These are phyloP conservation scores for Villa cingulata DNA, from an alignment of 2,888 invertebrate species.

Conservation along the genomic window DNA sequence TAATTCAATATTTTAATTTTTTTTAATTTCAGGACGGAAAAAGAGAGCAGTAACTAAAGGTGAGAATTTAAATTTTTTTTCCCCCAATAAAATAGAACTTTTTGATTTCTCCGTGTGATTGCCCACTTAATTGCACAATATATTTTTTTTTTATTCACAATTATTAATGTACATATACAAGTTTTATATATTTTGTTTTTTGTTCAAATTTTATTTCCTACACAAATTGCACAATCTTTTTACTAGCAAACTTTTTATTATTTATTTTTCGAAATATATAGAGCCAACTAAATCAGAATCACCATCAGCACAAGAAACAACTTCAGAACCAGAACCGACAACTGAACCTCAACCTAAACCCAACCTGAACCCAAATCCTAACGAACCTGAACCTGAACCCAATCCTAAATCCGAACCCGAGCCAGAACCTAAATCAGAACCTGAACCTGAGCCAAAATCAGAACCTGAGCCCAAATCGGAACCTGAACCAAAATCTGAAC, in stretches of 20 bases:
- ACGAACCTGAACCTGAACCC: slow-evolving; percentile 28
- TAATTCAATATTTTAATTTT: too few species aligned
- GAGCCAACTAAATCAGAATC: neutral
- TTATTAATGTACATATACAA: neutral
- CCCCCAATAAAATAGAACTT: neutral
- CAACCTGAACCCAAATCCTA: slow-evolving; percentile 39
- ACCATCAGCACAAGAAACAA: slow-evolving; percentile 22
- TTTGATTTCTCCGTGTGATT: neutral
- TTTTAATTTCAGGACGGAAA: neutral
- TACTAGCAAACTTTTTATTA: neutral
- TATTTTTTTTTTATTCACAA: neutral
- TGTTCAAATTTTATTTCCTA: neutral
- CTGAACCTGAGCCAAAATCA: slow-evolving; percentile 24
- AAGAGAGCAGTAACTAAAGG: neutral
- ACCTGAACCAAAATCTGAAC: slow-evolving; percentile 29
- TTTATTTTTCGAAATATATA: neutral
- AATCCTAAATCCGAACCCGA: slow-evolving; percentile 29
- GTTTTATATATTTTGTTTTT: too few species aligned
- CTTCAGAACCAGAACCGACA: slow-evolving; percentile 28
- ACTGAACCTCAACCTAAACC: slow-evolving; percentile 35
- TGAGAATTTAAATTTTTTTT: neutral
- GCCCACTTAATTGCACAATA: neutral
- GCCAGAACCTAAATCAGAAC: slow-evolving; percentile 35
- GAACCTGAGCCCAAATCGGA: slow-evolving; percentile 32
- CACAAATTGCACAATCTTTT: slow-evolving; percentile 2